phyloP scores from a whole-genome alignment of 2,113 vertebrate species.

The Eonycteris spelaea region DNA sequence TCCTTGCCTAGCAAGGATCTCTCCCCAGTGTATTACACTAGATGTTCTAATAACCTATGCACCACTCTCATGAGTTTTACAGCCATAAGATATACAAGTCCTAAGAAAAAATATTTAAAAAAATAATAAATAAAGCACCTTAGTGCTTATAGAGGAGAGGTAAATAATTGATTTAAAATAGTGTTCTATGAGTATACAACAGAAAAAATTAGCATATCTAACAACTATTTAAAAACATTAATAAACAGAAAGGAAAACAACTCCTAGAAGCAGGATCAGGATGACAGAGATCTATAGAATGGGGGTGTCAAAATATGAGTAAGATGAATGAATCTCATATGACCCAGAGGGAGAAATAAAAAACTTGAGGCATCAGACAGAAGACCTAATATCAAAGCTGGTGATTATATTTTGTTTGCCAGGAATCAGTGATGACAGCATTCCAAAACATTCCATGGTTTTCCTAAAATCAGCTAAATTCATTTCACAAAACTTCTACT shows the following conservation, averaged over 20 bases:
- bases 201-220: not conserved
- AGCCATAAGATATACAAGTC: not conserved
- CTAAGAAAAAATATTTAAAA: not conserved
- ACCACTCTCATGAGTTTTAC: not conserved
- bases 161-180: not conserved
- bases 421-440: not conserved
- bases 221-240: not conserved
- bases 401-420: not conserved
- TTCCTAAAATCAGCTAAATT: constrained; percentile 9
- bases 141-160: not conserved
- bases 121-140: not conserved
- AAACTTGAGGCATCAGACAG: not conserved
- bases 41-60: not conserved
- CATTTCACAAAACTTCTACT: not conserved
- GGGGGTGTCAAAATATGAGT: not conserved
- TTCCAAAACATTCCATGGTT: not conserved
- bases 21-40: not conserved
- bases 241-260: not conserved
- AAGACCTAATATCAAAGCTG: not conserved
- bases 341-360: not conserved
- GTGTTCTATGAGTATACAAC: not conserved
- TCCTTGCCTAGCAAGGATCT: not conserved
- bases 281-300: not conserved
- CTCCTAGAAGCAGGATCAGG: not conserved
- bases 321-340: not conserved